These are phyloP conservation scores for Acronicta alni DNA, from an alignment of 2,888 invertebrate genomes.

Conservation along the genomic window DNA sequence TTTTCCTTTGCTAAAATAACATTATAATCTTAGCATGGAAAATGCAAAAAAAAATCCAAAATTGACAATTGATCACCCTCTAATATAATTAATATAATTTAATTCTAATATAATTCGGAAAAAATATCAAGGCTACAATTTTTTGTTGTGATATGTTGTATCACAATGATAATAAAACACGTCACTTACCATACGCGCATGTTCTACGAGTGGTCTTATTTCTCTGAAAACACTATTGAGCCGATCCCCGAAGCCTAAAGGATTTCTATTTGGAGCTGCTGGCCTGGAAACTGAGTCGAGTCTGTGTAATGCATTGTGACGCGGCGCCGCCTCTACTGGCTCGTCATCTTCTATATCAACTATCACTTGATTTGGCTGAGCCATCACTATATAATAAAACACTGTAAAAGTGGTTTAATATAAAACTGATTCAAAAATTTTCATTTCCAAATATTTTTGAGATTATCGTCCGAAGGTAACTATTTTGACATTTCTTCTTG, in stretches of 20 bases:
- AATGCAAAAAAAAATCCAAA: too few species aligned
- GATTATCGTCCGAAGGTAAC: conserved; percentile 55
- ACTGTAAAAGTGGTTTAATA: conserved; percentile 43
- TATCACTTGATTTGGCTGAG: conserved; percentile 81
- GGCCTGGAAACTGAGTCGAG: conserved; percentile 77
- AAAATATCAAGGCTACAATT: conserved; percentile 31
- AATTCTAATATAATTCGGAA: too few species aligned
- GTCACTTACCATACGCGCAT: conserved; percentile 87
- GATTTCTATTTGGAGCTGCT: conserved; percentile 71
- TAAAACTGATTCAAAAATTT: conserved; percentile 40
- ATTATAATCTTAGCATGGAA: too few species aligned
- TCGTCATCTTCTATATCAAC: conserved; percentile 81
- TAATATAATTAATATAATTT: too few species aligned
- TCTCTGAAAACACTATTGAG: conserved; percentile 88
- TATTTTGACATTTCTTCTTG: conserved; percentile 49
- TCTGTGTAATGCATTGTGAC: conserved; percentile 73
- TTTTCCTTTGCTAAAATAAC: too few species aligned
- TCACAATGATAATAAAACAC: conserved; percentile 40
- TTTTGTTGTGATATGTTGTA: conserved; percentile 50
- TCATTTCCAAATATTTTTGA: conserved; percentile 60
- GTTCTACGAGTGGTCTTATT: conserved; percentile 91
- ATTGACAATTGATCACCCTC: too few species aligned
- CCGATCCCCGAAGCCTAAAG: conserved; percentile 81
- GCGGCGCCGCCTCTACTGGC: conserved; percentile 69
- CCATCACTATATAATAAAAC: conserved; percentile 67